phyloP scores from a whole-genome alignment of 2,797 vertebrate genomes.

The Bufotes viridis region DNA sequence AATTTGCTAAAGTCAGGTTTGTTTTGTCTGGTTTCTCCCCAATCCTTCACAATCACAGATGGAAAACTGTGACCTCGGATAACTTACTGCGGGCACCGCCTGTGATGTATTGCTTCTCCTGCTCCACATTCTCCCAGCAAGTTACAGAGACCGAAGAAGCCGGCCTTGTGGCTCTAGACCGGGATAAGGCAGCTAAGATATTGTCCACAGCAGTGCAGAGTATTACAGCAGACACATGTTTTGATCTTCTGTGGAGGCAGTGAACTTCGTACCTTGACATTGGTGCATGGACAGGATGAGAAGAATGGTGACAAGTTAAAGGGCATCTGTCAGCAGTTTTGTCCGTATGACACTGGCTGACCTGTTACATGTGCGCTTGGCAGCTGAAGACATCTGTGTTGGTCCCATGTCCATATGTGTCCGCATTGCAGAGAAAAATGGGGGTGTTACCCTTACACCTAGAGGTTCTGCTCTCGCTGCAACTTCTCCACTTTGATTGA shows the following conservation, averaged over 20 bases:
- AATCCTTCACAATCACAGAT: conserved; percentile 43
- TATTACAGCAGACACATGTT: background rate
- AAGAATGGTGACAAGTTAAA: too few species aligned
- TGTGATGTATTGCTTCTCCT: background rate
- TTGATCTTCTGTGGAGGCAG: background rate
- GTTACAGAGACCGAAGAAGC: background rate
- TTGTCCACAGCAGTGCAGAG: background rate
- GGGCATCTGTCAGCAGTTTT: too few species aligned
- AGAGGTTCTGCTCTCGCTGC: too few species aligned
- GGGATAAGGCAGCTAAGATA: background rate
- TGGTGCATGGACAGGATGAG: background rate
- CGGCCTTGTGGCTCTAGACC: background rate
- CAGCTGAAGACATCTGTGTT: too few species aligned
- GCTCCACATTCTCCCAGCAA: background rate
- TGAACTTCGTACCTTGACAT: background rate
- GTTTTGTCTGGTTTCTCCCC: conserved; percentile 37
- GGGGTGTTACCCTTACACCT: too few species aligned
- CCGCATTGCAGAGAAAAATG: too few species aligned
- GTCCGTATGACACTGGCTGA: too few species aligned
- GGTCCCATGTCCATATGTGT: too few species aligned
- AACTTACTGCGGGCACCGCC: background rate
- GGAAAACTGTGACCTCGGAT: conserved; percentile 35
- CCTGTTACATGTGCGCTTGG: too few species aligned
- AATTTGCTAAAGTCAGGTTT: conserved; percentile 44
- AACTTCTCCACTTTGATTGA: too few species aligned